phyloP scores from a whole-genome alignment of 2,888 invertebrate genomes.

The Phragmatobia fuliginosa region DNA sequence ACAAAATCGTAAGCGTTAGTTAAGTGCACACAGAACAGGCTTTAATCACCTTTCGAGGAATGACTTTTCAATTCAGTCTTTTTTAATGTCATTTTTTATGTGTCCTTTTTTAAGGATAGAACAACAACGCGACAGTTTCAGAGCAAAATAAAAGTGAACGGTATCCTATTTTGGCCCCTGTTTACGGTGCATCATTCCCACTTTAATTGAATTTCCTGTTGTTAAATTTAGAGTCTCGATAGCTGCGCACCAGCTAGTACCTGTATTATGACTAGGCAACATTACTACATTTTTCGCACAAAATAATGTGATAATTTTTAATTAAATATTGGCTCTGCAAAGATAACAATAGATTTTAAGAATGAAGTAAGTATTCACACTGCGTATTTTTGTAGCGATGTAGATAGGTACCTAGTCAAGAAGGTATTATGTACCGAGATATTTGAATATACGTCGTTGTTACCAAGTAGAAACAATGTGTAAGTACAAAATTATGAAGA shows the following conservation, averaged over 20 bases:
- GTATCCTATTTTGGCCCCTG: conserved; percentile 82
- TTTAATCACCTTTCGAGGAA: conserved; percentile 63
- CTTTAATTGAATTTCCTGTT: conserved; percentile 85
- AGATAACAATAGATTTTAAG: conserved; percentile 31
- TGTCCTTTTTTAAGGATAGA: conserved; percentile 38
- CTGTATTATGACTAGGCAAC: conserved; percentile 28
- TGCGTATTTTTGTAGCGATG: conserved; percentile 35
- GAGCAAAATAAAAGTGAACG: conserved; percentile 76
- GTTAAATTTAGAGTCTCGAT: conserved; percentile 75
- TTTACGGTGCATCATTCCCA: conserved; percentile 79
- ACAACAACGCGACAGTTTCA: conserved; percentile 53
- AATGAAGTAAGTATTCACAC: conserved; percentile 32
- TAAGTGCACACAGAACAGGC: conserved; percentile 48
- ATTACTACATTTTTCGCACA: conserved; percentile 40
- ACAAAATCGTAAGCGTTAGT: conserved; percentile 53
- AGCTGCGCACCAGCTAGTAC: conserved; percentile 47
- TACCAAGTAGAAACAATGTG: background rate
- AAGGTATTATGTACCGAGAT: background rate
- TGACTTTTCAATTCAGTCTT: conserved; percentile 68
- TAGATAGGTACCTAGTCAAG: too few species aligned
- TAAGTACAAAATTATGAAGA: too few species aligned
- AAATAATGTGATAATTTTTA: conserved; percentile 24
- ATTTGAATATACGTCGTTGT: background rate
- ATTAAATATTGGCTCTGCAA: conserved; percentile 29
- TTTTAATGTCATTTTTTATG: conserved; percentile 67